These are phyloP conservation scores for Gambusia affinis DNA, from an alignment of 2,113 vertebrate species.

Conservation along the genomic window DNA sequence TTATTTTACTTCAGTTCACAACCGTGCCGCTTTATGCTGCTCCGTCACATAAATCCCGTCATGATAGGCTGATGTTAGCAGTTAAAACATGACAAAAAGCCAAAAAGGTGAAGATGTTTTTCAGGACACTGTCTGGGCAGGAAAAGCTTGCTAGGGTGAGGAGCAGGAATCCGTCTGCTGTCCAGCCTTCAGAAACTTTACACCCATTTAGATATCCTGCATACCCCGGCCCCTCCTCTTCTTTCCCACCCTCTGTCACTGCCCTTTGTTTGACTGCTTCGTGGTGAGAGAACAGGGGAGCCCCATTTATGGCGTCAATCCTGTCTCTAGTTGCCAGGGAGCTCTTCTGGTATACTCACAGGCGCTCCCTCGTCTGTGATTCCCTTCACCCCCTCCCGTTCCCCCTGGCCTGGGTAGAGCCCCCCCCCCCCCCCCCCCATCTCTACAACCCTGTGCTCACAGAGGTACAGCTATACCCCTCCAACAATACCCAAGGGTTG, in stretches of 20 bases:
- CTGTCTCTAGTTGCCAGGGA: slow-evolving; percentile 73
- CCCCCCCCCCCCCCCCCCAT: slow-evolving; percentile 16
- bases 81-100: background rate
- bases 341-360: slow-evolving; percentile 67
- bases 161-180: slow-evolving; percentile 5
- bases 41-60: background rate
- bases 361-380: slow-evolving; percentile 43
- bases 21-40: background rate
- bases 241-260: slow-evolving; percentile 36
- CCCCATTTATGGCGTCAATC: slow-evolving; percentile 64
- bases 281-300: slow-evolving; percentile 54
- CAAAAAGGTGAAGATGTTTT: background rate
- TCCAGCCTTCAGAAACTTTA: slow-evolving; percentile 20
- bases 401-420: background rate
- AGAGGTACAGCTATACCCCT: slow-evolving; percentile 9
- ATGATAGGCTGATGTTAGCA: background rate
- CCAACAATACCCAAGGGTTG: slow-evolving; percentile 68
- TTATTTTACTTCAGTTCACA: background rate
- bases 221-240: slow-evolving; percentile 7
- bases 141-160: background rate
- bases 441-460: slow-evolving; percentile 17
- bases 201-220: slow-evolving; percentile 48
- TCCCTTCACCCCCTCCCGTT: slow-evolving; percentile 27
- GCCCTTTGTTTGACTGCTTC: slow-evolving; percentile 42
- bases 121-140: background rate